Conservation (phyloP, 2,888 invertebrate species). For the Ennomos fuscantarius region DNA sequence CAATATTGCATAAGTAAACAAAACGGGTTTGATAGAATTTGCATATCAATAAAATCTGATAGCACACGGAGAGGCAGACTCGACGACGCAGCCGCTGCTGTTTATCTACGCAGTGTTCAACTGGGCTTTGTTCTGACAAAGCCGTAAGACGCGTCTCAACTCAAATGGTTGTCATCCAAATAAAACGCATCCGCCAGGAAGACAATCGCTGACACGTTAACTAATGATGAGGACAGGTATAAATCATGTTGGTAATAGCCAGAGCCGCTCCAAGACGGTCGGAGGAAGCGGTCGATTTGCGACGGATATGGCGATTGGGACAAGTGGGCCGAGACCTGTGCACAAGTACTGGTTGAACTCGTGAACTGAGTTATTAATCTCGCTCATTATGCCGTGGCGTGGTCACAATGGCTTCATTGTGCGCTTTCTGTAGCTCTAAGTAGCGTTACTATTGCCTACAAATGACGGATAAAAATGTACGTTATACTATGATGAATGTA, state of each 20-base stretch:
- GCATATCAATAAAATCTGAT: conserved; percentile 14
- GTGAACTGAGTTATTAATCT: conserved; percentile 62
- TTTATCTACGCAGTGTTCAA: conserved; percentile 8
- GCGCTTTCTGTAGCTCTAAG: conserved; percentile 22
- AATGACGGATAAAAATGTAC: conserved; percentile 25
- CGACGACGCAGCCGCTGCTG: neutral
- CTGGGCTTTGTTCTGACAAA: conserved; percentile 40
- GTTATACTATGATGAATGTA: conserved; percentile 23
- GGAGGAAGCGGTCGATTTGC: conserved; percentile 81
- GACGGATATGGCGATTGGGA: conserved; percentile 80
- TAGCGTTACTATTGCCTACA: conserved; percentile 24
- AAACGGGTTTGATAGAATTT: conserved; percentile 24
- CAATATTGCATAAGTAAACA: conserved; percentile 13
- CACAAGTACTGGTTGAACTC: conserved; percentile 49
- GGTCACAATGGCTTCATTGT: conserved; percentile 55
- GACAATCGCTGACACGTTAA: conserved; percentile 75
- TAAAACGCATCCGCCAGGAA: conserved; percentile 71
- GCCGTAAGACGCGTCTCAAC: conserved; percentile 45
- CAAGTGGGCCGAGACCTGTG: conserved; percentile 60
- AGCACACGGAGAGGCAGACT: neutral
- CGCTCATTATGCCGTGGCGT: conserved; percentile 52
- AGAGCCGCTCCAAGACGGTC: conserved; percentile 63
- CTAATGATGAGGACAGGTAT: conserved; percentile 81
- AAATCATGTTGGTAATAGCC: conserved; percentile 80
- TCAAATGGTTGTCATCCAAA: conserved; percentile 62